Conservation (phyloP, 2,888 invertebrate genomes). For the Ornithoptera priamus region DNA sequence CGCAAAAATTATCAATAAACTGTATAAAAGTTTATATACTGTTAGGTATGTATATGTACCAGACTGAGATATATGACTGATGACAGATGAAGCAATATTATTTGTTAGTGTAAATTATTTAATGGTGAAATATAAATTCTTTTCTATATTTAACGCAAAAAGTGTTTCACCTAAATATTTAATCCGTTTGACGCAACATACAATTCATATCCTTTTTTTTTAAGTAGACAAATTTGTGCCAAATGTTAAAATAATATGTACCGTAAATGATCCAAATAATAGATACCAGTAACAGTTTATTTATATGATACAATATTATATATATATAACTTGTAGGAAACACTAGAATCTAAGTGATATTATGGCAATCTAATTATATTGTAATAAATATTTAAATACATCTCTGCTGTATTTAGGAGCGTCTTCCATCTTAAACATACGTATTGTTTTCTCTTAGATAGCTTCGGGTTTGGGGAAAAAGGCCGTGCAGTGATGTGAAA, state of each 20-base stretch:
- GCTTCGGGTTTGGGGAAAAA: slow-evolving; percentile 46
- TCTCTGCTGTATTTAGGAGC: slow-evolving; percentile 78
- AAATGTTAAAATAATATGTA: slow-evolving; percentile 61
- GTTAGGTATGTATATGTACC: slow-evolving; percentile 37
- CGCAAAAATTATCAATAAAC: slow-evolving; percentile 26
- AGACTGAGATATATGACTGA: slow-evolving; percentile 76
- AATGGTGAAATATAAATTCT: background rate
- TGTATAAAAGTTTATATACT: slow-evolving; percentile 40
- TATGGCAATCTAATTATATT: slow-evolving; percentile 61
- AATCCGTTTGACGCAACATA: background rate
- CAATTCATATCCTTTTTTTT: too few relatives aligned
- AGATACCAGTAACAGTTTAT: slow-evolving; percentile 63
- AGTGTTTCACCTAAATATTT: background rate
- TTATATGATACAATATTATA: slow-evolving; percentile 51
- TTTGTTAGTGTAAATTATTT: slow-evolving; percentile 61
- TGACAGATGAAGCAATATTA: slow-evolving; percentile 75
- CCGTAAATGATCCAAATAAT: slow-evolving; percentile 54
- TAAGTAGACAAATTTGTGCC: slow-evolving; percentile 55
- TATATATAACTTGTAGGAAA: slow-evolving; percentile 54
- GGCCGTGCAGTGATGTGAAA: slow-evolving; percentile 24
- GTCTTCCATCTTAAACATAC: slow-evolving; percentile 75
- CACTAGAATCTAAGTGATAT: slow-evolving; percentile 74
- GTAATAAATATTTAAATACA: slow-evolving; percentile 68
- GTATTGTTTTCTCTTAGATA: slow-evolving; percentile 67
- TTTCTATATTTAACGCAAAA: background rate